Conservation (phyloP, 2,888 invertebrate genomes). For the Epistrophella euchroma region DNA sequence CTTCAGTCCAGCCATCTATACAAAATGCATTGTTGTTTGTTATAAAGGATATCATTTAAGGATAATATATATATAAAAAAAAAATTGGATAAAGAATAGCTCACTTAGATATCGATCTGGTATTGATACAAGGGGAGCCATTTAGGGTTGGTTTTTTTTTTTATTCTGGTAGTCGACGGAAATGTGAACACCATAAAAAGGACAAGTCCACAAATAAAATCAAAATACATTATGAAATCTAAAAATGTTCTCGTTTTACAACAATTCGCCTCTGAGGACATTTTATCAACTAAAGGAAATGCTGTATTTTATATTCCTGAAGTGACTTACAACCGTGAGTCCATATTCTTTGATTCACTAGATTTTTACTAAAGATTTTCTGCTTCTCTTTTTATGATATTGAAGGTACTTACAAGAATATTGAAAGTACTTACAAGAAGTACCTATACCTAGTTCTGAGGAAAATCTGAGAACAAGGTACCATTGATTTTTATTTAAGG, state of each 20-base stretch:
- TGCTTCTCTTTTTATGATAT: background rate
- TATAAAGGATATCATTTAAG: constrained; percentile 66
- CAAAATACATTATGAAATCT: constrained; percentile 70
- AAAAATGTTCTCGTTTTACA: constrained; percentile 43
- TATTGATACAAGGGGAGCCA: constrained; percentile 60
- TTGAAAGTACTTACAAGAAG: background rate
- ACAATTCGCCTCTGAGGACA: constrained; percentile 11
- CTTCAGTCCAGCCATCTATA: constrained; percentile 13
- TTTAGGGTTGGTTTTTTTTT: constrained; percentile 8
- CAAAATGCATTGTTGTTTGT: constrained; percentile 64
- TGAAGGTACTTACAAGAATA: background rate
- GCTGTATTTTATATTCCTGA: constrained; percentile 1
- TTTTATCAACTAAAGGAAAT: constrained; percentile 33
- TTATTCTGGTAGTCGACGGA: constrained; percentile 27
- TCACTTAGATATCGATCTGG: constrained; percentile 58
- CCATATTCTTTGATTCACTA: constrained; percentile 1
- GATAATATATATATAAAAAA: constrained; percentile 35
- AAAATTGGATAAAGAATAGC: constrained; percentile 37
- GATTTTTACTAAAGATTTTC: background rate
- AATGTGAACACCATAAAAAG: constrained; percentile 61
- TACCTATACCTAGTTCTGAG: background rate
- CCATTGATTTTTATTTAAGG: background rate
- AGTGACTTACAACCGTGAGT: constrained; percentile 23
- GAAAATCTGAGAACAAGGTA: background rate
- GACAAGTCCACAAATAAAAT: constrained; percentile 56